These are phyloP conservation scores for Coptodon rendalli DNA, from an alignment of 2,113 vertebrate species.

Conservation along the genomic window DNA sequence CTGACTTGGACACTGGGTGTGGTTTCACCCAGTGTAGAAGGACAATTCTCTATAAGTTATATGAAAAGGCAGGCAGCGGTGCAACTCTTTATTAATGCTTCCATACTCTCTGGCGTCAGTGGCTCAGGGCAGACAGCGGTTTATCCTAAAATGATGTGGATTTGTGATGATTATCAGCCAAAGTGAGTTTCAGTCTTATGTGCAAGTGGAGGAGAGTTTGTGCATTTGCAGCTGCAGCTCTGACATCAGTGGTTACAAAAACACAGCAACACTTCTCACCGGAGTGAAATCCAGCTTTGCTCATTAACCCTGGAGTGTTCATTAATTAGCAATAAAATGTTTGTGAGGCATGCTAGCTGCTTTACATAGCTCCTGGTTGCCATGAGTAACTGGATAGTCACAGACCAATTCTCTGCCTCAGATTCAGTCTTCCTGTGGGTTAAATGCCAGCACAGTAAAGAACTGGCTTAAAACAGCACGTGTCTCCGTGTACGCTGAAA, in stretches of 20 bases:
- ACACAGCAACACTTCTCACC: neutral
- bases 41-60: neutral
- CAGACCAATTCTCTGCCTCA: neutral
- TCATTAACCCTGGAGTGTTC: neutral
- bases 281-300: neutral
- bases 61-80: neutral
- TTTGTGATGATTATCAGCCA: neutral
- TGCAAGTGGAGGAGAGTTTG: neutral
- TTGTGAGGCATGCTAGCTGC: neutral
- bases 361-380: neutral
- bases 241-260: neutral
- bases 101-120: neutral
- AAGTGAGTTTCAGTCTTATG: neutral
- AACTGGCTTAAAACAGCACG: neutral
- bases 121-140: neutral
- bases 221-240: neutral
- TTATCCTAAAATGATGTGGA: neutral
- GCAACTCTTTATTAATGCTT: neutral
- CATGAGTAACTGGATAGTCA: neutral
- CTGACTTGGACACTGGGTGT: neutral
- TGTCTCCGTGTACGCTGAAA: neutral
- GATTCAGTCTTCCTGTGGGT: neutral
- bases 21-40: neutral
- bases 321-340: neutral
- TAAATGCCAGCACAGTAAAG: neutral